A percentile compares a stretch with the other conserved stretches of the same genome.
These are phyloP conservation scores for Abramis brama DNA, from an alignment of 2,113 vertebrate species.

Conservation along the genomic window DNA sequence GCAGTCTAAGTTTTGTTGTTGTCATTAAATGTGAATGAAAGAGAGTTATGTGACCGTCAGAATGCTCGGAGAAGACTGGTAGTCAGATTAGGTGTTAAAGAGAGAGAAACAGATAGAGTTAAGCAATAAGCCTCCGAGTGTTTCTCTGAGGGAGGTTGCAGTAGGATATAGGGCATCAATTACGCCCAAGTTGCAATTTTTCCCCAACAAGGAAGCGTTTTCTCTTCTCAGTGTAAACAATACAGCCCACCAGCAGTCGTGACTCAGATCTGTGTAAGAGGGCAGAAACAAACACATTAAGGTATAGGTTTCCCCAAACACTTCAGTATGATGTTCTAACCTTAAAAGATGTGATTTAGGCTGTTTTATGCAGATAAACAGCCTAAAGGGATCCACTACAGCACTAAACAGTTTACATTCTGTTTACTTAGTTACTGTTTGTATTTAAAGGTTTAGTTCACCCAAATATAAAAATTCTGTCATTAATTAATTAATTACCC, in stretches of 20 bases:
- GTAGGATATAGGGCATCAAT: background rate
- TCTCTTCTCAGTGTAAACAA: constrained; percentile 34
- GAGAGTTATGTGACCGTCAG: constrained; percentile 14
- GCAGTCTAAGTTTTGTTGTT: constrained; percentile 31
- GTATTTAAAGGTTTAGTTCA: too few species aligned
- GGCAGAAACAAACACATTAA: background rate
- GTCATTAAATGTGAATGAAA: constrained; percentile 1
- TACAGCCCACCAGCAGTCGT: constrained; percentile 5
- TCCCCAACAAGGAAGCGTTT: background rate
- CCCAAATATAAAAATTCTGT: too few species aligned
- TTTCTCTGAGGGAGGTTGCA: background rate
- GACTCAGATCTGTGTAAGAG: constrained; percentile 46
- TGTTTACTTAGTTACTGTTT: background rate
- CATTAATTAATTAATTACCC: too few species aligned
- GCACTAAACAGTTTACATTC: background rate
- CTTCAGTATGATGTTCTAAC: background rate
- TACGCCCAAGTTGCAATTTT: background rate
- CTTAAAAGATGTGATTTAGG: background rate
- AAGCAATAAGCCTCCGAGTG: background rate
- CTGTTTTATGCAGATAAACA: background rate
- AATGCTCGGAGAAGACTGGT: constrained; percentile 22
- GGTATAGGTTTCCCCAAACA: background rate
- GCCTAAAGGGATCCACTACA: background rate
- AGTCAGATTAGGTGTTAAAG: background rate
- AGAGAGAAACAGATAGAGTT: background rate